A percentile compares a stretch with the other conserved stretches of the same genome.
phyloP scores from a whole-genome alignment of 2,113 vertebrate species.

The Tetrao urogallus region DNA sequence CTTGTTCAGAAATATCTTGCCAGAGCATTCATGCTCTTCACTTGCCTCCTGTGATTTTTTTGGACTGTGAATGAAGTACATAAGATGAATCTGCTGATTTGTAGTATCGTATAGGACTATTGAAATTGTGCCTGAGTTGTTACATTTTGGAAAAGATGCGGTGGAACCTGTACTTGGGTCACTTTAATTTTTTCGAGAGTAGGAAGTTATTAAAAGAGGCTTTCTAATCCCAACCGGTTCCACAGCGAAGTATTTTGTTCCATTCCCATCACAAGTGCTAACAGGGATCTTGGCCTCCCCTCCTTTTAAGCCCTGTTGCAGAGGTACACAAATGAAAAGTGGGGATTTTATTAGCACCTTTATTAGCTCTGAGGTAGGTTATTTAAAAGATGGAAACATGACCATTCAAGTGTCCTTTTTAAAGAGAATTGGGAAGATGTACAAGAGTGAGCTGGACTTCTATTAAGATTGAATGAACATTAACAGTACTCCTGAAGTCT shows the following conservation, averaged over 20 bases:
- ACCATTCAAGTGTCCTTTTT: background rate
- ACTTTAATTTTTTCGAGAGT: background rate
- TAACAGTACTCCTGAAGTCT: background rate
- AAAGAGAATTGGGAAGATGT: background rate
- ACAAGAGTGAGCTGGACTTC: background rate
- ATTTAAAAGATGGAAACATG: background rate
- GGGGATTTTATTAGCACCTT: background rate
- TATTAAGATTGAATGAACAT: background rate
- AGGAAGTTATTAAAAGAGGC: background rate
- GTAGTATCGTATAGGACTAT: background rate
- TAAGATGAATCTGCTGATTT: background rate
- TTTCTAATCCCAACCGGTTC: background rate
- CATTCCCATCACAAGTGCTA: background rate
- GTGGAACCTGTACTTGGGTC: background rate
- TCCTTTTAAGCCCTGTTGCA: background rate
- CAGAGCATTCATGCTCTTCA: background rate
- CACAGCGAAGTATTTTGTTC: background rate
- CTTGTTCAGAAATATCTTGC: background rate
- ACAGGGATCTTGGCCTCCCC: background rate
- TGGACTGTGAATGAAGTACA: background rate
- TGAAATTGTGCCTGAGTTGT: background rate
- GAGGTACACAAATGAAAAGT: background rate
- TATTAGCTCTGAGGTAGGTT: background rate
- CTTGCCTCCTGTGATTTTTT: background rate
- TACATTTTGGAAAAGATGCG: background rate